These are phyloP conservation scores for Ranitomeya variabilis DNA, from an alignment of 2,113 vertebrate genomes.

Conservation along the genomic window DNA sequence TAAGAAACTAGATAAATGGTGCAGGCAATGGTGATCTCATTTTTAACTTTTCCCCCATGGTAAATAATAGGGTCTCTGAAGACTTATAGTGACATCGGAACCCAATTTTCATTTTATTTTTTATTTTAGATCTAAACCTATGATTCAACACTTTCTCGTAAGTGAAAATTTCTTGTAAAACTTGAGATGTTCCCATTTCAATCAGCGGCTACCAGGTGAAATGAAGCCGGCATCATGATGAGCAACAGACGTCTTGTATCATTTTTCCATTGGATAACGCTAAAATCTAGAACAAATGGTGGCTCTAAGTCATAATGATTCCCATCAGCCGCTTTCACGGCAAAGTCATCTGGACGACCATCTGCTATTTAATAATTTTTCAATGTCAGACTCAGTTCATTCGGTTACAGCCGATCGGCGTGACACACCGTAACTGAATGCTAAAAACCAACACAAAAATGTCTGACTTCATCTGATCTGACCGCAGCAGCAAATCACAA, in stretches of 20 bases:
- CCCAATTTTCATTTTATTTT: neutral
- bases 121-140: neutral
- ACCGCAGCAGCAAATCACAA: constrained; percentile 44
- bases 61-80: neutral
- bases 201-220: neutral
- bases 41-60: neutral
- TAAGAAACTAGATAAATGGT: neutral
- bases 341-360: constrained; percentile 46
- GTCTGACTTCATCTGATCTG: constrained; percentile 44
- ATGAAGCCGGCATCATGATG: neutral
- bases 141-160: neutral
- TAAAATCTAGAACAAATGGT: constrained; percentile 32
- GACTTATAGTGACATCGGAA: neutral
- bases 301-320: constrained; percentile 27
- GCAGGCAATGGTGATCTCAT: neutral
- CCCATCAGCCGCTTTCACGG: constrained; percentile 27
- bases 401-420: constrained; percentile 20
- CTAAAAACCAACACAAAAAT: constrained; percentile 33
- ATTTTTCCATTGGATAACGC: constrained; percentile 31
- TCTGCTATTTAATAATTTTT: constrained; percentile 48
- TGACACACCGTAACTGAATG: constrained; percentile 28
- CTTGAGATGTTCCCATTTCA: neutral
- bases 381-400: constrained; percentile 23
- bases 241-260: constrained; percentile 28
- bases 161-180: neutral